Conservation (phyloP, 2,113 vertebrate species). For the Meleagris gallopavo region DNA sequence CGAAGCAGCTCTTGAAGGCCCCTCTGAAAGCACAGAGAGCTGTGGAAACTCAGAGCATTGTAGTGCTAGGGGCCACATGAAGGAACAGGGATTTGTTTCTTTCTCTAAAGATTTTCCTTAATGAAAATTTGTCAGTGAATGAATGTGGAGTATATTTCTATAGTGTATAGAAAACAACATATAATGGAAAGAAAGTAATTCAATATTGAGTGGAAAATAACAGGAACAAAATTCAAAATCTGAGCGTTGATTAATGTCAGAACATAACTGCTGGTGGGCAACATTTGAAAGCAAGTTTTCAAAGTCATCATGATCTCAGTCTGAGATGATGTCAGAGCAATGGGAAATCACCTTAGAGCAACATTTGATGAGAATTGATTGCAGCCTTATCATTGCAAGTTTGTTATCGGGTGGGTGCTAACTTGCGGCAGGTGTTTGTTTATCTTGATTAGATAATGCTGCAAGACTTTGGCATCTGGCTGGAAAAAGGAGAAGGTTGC, state of each 20-base stretch:
- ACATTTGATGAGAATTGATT: conserved; percentile 70
- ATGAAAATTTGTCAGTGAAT: background rate
- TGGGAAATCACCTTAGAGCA: conserved; percentile 21
- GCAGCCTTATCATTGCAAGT: conserved; percentile 28
- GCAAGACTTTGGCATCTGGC: background rate
- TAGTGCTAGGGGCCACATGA: background rate
- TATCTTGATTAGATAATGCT: conserved; percentile 63
- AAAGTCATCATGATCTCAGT: background rate
- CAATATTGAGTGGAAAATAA: background rate
- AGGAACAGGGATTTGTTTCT: background rate
- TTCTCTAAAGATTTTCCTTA: background rate
- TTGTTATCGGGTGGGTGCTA: conserved; percentile 45
- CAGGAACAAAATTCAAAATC: background rate
- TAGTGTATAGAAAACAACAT: background rate
- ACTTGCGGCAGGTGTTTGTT: conserved; percentile 54
- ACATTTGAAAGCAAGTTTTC: conserved; percentile 1
- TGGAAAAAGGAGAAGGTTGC: background rate
- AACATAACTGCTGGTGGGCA: background rate
- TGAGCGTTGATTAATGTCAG: background rate
- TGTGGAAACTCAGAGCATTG: background rate
- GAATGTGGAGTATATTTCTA: background rate
- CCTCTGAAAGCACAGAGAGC: background rate
- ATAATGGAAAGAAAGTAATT: background rate
- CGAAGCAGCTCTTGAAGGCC: rapidly evolving
- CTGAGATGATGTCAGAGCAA: conserved; percentile 1